Evolutionary conservation across 2,797 vertebrate genomes (phyloP).

Genomic region (Uromys caudimaculatus): DNA sequence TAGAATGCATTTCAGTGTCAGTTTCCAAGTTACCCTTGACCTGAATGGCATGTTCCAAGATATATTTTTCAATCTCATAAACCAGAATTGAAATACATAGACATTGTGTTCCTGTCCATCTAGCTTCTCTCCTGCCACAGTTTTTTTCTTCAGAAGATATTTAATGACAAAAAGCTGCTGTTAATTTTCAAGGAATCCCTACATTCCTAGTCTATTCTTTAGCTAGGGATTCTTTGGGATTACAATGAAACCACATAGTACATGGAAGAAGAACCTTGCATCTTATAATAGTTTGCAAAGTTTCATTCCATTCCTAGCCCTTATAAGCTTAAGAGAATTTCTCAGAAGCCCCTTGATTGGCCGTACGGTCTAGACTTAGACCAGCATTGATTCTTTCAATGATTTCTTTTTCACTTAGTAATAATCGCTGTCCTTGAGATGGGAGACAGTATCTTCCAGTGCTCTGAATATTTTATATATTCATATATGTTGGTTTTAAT

Average conservation of each 20-base stretch:
- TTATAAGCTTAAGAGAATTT: constrained; percentile 18
- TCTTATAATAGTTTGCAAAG: background rate
- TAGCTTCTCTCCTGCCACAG: background rate
- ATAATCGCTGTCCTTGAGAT: background rate
- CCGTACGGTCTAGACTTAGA: background rate
- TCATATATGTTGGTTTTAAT: constrained; percentile 48
- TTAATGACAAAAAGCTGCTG: background rate
- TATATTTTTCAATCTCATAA: constrained; percentile 28
- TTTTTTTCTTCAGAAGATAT: background rate
- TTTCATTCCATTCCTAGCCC: background rate
- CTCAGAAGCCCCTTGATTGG: background rate
- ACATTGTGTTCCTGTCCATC: background rate
- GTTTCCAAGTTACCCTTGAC: constrained; percentile 49
- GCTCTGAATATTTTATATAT: constrained; percentile 33
- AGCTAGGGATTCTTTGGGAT: background rate
- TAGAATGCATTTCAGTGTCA: constrained; percentile 21
- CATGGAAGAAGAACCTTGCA: background rate
- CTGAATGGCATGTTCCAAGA: background rate
- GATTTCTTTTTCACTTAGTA: constrained; percentile 50
- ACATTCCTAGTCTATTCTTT: background rate
- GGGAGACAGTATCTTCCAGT: background rate
- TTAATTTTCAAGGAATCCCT: background rate
- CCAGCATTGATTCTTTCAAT: constrained; percentile 1
- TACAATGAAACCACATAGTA: background rate
- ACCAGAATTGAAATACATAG: background rate